Base-by-base conservation (phyloP, 2,888 invertebrate species). In the Chalcis sispes region DNA sequence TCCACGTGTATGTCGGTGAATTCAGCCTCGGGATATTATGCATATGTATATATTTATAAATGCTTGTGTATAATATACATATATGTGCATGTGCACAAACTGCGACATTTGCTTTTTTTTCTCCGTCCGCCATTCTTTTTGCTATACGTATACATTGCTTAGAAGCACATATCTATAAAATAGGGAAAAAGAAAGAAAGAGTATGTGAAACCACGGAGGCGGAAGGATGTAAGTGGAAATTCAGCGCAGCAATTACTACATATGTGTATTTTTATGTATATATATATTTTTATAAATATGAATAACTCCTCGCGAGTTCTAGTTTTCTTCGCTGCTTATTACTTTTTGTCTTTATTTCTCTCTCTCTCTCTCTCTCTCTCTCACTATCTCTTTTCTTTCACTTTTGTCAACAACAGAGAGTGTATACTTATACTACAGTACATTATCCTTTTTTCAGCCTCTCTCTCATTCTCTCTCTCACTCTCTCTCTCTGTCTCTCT, bases 221-320 rank as follows among this genome's bases (percentile, higher is more conserved):
- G 54, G 18, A 20, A 48, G 25, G 20, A 18, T n/a, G 18, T 40
- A 64, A 46, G 70, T 50, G 58, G 46, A 67, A 36, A 40, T 29
- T 59, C 13, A n/a, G 32, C 70, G n/a, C 15, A 32, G 54, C 64
- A 65, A 75, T 75, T 70, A 65, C 71, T 40, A 20, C 27, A 13
- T 36, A 13, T 36, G 25, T 25, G 27, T 27, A 23, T 64, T 32
- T 40, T 50, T 36, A 50, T 10, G 7, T 27, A 42, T 15, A 40
- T 10, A 18, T 36, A 59, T 36, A 25, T 20, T 27, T 1, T 4
- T 54, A 15, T 54, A 25, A 8, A 52, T 52, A 52, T 52, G n/a
- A n/a, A 50, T 40, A 20, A 10, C 25, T 25, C 29, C 42, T 29
- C 46, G 50, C 23, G 15, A 27, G 29, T 27, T n/a, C 23, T 66